A percentile compares a stretch with the other conserved stretches of the same genome.
These are phyloP conservation scores for Ornithorhynchus anatinus DNA, from an alignment of 2,113 vertebrate species.

Conservation along the genomic window DNA sequence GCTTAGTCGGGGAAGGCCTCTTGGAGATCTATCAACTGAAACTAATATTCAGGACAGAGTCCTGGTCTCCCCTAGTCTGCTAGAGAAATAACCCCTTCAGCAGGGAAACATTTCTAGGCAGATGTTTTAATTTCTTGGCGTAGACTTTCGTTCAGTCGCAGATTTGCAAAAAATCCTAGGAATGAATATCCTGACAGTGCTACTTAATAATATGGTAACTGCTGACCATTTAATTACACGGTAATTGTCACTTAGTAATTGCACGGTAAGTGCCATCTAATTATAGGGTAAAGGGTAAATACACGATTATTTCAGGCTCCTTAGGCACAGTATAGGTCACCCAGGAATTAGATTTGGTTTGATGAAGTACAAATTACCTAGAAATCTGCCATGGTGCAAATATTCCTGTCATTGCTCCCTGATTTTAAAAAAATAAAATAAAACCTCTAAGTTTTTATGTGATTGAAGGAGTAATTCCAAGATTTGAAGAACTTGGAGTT, in stretches of 20 bases:
- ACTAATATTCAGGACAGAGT: no score
- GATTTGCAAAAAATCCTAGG: constrained; percentile 22
- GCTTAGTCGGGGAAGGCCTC: no score
- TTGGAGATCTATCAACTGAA: no score
- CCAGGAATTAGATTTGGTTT: constrained; percentile 55
- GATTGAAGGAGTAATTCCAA: constrained; percentile 44
- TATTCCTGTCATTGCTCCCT: constrained; percentile 33
- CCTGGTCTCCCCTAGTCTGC: no score
- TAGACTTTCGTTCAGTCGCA: constrained; percentile 37
- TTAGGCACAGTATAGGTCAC: constrained; percentile 57
- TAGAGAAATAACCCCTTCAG: not conserved
- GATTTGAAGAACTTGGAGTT: constrained; percentile 10
- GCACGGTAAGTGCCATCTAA: constrained; percentile 46
- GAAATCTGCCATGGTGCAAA: constrained; percentile 47
- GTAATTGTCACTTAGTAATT: constrained; percentile 57
- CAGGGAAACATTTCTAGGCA: constrained; percentile 16
- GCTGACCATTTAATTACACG: constrained; percentile 53
- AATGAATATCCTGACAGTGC: constrained; percentile 48
- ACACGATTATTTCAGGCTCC: constrained; percentile 61
- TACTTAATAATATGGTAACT: constrained; percentile 52
- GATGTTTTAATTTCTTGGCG: constrained; percentile 28
- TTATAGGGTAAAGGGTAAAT: constrained; percentile 64
- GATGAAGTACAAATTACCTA: constrained; percentile 60
- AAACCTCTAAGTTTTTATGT: constrained; percentile 20
- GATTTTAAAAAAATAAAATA: no score